A percentile compares a stretch with the other conserved stretches of the same genome.
Evolutionary conservation across 2,113 vertebrate species (phyloP).

Genomic region (Monarcha castaneiventris): DNA sequence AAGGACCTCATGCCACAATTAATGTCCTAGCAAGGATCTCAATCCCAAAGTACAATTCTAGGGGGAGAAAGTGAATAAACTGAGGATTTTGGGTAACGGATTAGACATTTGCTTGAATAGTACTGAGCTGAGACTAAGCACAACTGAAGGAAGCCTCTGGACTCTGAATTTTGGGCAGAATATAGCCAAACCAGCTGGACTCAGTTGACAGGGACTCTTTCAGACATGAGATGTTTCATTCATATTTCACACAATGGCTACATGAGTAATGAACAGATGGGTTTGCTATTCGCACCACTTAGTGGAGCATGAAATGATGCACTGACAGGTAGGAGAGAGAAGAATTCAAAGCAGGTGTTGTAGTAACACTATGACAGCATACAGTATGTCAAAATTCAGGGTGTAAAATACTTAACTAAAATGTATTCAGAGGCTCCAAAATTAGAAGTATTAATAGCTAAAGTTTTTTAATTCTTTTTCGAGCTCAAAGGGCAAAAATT

Average conservation of each 20-base stretch:
- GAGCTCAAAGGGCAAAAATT: not conserved
- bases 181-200: slow-evolving; percentile 14
- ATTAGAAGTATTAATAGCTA: not conserved
- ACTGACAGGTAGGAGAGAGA: slow-evolving; percentile 55
- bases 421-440: not conserved
- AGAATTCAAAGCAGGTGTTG: slow-evolving; percentile 14
- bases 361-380: not conserved
- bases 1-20: not conserved
- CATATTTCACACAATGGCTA: slow-evolving; percentile 57
- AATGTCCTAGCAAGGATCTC: not conserved
- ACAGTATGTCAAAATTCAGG: slow-evolving; percentile 4
- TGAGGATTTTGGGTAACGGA: not conserved
- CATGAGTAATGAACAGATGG: slow-evolving; percentile 67
- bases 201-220: slow-evolving; percentile 45
- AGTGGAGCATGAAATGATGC: slow-evolving; percentile 63
- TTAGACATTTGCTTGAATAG: not conserved
- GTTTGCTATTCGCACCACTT: slow-evolving; percentile 49
- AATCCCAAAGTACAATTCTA: not conserved
- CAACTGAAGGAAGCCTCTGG: slow-evolving; percentile 5
- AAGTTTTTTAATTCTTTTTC: not conserved
- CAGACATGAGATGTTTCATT: slow-evolving; percentile 55
- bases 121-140: not conserved
- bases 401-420: not conserved
- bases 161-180: not conserved
- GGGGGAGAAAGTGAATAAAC: not conserved